Conservation (phyloP, 2,113 vertebrate species). For the Spea bombifrons region DNA sequence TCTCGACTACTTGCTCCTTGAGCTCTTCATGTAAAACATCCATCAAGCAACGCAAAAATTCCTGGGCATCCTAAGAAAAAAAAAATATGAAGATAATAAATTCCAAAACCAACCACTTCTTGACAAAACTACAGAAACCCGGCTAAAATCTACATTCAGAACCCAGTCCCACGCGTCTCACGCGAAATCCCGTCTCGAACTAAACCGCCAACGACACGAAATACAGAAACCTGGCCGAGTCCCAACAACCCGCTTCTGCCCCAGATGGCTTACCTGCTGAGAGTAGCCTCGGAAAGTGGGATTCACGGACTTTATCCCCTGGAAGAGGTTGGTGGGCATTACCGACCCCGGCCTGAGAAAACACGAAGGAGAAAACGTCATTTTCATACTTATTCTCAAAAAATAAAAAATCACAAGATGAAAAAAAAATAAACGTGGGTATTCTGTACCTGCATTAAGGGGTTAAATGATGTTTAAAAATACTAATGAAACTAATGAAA, state of each 20-base stretch:
- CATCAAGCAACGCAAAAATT: slow-evolving; percentile 97
- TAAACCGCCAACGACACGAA: background rate
- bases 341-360: slow-evolving; percentile 84
- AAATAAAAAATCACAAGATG: no score
- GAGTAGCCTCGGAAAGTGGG: slow-evolving; percentile 95
- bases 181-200: no score
- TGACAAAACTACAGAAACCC: no score
- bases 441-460: no score
- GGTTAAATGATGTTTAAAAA: no score
- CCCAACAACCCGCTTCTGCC: no score
- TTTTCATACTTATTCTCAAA: slow-evolving; percentile 7
- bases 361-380: background rate
- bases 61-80: slow-evolving; percentile 85
- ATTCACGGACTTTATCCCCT: slow-evolving; percentile 96
- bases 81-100: no score
- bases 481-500: no score
- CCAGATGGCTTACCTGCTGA: slow-evolving; percentile 77
- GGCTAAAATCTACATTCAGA: no score
- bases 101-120: no score
- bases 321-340: slow-evolving; percentile 92
- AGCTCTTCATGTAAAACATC: slow-evolving; percentile 96
- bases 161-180: no score
- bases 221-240: background rate
- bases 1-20: slow-evolving; percentile 81
- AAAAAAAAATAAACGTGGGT: no score